These are phyloP conservation scores for Sicus ferrugineus DNA, from an alignment of 2,888 invertebrate genomes.

Conservation along the genomic window DNA sequence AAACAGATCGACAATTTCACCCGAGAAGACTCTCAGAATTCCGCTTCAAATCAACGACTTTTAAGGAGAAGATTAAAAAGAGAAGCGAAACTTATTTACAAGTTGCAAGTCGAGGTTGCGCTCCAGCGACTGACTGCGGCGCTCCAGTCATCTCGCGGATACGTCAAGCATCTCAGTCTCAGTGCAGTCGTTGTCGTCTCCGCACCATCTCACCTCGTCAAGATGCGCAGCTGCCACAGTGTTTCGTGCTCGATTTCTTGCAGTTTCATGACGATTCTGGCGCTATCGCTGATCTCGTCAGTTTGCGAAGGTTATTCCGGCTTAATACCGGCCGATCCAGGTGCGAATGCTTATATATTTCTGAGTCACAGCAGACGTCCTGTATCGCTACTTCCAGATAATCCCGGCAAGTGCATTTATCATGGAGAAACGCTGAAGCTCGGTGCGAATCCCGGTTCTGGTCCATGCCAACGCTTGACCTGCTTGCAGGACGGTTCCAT, in stretches of 20 bases:
- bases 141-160: neutral
- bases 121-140: no score
- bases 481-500: conserved; percentile 57
- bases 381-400: conserved; percentile 37
- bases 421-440: conserved; percentile 53
- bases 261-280: neutral
- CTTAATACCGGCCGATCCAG: conserved; percentile 52
- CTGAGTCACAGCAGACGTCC: neutral
- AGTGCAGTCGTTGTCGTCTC: conserved; percentile 12
- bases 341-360: conserved; percentile 39
- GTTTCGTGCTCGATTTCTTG: neutral
- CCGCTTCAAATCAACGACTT: neutral
- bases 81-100: no score
- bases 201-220: neutral
- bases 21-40: neutral
- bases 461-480: conserved; percentile 58
- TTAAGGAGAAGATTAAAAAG: neutral
- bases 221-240: conserved; percentile 4
- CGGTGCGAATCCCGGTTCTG: conserved; percentile 55
- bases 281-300: neutral
- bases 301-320: conserved; percentile 46
- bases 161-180: neutral
- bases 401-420: conserved; percentile 58
- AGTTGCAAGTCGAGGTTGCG: neutral
- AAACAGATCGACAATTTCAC: conserved; percentile 1